phyloP scores from a whole-genome alignment of 2,888 invertebrate species.

The Hydrotaea diabolus region DNA sequence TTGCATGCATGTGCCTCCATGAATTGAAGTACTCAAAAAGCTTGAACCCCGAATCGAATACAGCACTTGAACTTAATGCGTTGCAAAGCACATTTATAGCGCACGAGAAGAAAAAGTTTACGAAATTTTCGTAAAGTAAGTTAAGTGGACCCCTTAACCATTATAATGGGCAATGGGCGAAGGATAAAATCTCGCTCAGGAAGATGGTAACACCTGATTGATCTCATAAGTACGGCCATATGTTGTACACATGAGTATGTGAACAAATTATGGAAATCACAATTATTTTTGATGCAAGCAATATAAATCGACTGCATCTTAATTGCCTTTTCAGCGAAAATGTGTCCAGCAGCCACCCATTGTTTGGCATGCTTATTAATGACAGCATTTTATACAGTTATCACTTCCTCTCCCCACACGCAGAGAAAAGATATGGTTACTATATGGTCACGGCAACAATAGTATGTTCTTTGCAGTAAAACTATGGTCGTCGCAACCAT shows the following conservation, averaged over 20 bases:
- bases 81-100: constrained; percentile 31
- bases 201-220: not conserved
- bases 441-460: too few relatives aligned
- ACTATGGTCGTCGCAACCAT: too few relatives aligned
- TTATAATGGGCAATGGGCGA: not conserved
- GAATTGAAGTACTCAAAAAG: constrained; percentile 29
- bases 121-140: constrained; percentile 63
- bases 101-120: constrained; percentile 53
- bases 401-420: too few relatives aligned
- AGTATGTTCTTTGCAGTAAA: too few relatives aligned
- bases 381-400: too few relatives aligned
- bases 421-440: too few relatives aligned
- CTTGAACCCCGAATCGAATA: constrained; percentile 33
- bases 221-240: not conserved
- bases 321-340: too few relatives aligned
- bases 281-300: constrained; percentile 9
- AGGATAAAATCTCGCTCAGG: not conserved
- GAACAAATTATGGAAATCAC: not conserved
- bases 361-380: too few relatives aligned
- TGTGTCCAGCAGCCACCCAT: too few relatives aligned
- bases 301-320: too few relatives aligned
- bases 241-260: not conserved
- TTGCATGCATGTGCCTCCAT: constrained; percentile 24
- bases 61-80: constrained; percentile 43
- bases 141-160: constrained; percentile 44